Base-by-base conservation (phyloP, 2,113 vertebrate genomes). In the Carettochelys insculpta region DNA sequence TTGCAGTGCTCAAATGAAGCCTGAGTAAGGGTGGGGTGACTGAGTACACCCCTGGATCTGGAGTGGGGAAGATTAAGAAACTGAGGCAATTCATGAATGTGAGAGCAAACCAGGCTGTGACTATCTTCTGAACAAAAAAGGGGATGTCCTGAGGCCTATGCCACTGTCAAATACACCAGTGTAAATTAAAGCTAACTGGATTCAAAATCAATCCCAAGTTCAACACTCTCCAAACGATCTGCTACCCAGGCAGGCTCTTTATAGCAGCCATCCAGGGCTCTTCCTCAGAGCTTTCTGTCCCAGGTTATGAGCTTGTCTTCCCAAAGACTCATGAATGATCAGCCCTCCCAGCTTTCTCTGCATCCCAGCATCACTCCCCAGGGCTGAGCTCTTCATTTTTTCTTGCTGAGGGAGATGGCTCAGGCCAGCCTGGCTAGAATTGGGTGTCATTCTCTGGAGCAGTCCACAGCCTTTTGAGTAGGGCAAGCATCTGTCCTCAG, bases 51-150 rank as follows among this genome's bases (percentile, higher is more conserved):
- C 51, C 17, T 77, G 53, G 50, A 77, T 34, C 61, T 5, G 61
- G 27, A 81, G 85, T 89, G 41, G 52, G 51, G 89, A 90, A 89
- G 87, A 45, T 92, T 83, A 91, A 80, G 83, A 86, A n/a, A 84
- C 13, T 71, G 31, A 65, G n/a, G n/a, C 19, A 41, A 73, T 43
- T 65, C 19, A 68, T 10, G 4, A 22, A 20, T 20, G 61, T 9
- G 61, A n/a, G 61, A 22, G n/a, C 61, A 38, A 68, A 38, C 19
- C 20, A 9, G n/a, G 29, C 58, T 38, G 61, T 19, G 58, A 17
- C 19, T 38, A 38, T 38, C 61, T 68, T 38, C 38, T 38, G n/a
- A 68, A 68, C 4, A 50, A 4, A 65, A 65, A 65, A 65, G 31
- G 31, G 19, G n/a, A 65, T 65, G 58, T 65, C 34, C 34, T 65